Conservation (phyloP, 2,113 vertebrate species). For the Toxostoma redivivum region DNA sequence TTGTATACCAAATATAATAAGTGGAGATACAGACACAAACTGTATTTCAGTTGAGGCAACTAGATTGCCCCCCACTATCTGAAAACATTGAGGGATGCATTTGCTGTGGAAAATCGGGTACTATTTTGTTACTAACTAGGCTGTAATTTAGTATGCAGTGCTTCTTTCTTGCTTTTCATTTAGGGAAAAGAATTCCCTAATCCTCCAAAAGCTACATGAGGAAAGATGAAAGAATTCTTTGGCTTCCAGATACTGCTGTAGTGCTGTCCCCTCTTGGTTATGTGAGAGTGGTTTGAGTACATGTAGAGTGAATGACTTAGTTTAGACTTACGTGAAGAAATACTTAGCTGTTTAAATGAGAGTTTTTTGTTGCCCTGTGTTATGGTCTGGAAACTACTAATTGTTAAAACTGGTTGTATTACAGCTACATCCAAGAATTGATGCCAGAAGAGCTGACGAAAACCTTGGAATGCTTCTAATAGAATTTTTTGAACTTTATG, state of each 20-base stretch:
- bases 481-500: conserved; percentile 98
- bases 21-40: neutral
- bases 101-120: neutral
- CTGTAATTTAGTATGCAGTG: neutral
- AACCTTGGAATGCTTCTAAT: conserved; percentile 97
- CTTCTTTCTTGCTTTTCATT: neutral
- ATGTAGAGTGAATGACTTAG: neutral
- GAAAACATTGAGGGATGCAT: neutral
- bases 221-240: neutral
- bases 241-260: neutral
- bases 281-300: neutral
- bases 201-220: neutral
- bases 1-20: neutral
- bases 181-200: neutral
- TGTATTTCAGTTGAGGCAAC: neutral
- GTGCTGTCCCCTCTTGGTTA: conserved; percentile 50
- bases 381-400: neutral
- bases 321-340: neutral
- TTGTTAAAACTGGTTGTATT: neutral
- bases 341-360: neutral
- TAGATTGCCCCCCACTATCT: neutral
- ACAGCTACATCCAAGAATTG: conserved; percentile 92
- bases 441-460: conserved; percentile 88
- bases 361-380: neutral
- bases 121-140: neutral